Base-by-base conservation (phyloP, 1,140 invertebrate species). In the fruit fly (Drosophila melanogaster) region DNA sequence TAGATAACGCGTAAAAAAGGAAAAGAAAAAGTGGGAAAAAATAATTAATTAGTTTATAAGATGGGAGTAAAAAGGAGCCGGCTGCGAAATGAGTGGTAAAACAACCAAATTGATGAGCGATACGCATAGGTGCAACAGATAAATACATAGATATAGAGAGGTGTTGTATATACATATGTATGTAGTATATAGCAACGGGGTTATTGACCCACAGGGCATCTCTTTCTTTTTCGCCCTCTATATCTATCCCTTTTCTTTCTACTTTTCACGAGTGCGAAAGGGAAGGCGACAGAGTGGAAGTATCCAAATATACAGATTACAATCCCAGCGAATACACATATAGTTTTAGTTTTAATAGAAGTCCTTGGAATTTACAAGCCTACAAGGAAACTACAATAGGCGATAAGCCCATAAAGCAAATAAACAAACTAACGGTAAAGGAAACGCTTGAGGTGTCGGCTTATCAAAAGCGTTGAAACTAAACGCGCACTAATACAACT, bases 41-140 rank as follows among this genome's bases (percentile, higher is more conserved):
- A 89, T 81, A 86, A 80, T 80, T 81, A 87, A 79, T 81, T 87
- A 73, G 74, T 79, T 79, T 54, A 43, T 77, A 71, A 60, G 57
- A 57, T 84, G 79, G 26, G 51, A 44, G 49, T 38, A 66, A 67
- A 58, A 15, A 49, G 44, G 46, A 41, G 60, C 44, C 53, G 49
- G 65, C 61, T 67, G 57, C 58, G 30, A 46, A 54, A 41, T 33
- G 40, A 43, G 37, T 15, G 24, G 24, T 15, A 46, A 30, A 65
- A 50, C 33, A 22, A 37, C 17, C 44, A 47, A 70, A 50, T 47
- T 26, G 33, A 44, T 62, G 43, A 65, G 14, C 11, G 22, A 4
- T 17, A 37, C n/a, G 60, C 59, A 43, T 8, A 53, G 10, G 59
- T 59, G 54, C 54, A 59, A 62, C 54, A 33, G 10, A 15, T 14